phyloP scores from a whole-genome alignment of 2,113 vertebrate species.

The Pogonocichla stellata region DNA sequence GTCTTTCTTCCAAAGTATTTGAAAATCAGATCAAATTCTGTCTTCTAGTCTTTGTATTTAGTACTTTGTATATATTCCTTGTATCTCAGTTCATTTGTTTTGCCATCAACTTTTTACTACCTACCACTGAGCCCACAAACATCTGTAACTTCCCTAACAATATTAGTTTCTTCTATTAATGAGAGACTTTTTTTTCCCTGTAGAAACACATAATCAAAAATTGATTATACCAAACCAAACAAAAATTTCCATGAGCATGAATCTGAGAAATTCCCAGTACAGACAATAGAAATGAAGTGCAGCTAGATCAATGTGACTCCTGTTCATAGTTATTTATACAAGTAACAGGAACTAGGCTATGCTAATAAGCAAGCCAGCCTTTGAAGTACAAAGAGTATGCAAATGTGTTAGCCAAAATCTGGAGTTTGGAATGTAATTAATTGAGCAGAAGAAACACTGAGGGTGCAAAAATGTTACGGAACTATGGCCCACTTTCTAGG shows the following conservation, averaged over 20 bases:
- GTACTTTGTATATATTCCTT: not conserved
- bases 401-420: slow-evolving; percentile 51
- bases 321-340: slow-evolving; percentile 49
- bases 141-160: not conserved
- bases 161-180: not conserved
- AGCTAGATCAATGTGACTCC: slow-evolving; percentile 27
- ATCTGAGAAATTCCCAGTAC: slow-evolving; percentile 34
- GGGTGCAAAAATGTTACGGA: not conserved
- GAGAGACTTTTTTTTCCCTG: not conserved
- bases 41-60: not conserved
- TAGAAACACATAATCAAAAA: slow-evolving; percentile 13
- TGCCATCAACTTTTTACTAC: not conserved
- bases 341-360: slow-evolving; percentile 62
- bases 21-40: not conserved
- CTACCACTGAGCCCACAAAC: not conserved
- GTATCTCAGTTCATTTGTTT: not conserved
- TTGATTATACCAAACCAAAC: not conserved
- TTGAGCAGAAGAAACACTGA: slow-evolving; percentile 35
- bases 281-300: slow-evolving; percentile 12
- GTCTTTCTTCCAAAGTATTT: not conserved
- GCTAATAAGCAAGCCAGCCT: slow-evolving; percentile 61
- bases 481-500: slow-evolving; percentile 17
- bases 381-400: slow-evolving; percentile 66
- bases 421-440: slow-evolving; percentile 47
- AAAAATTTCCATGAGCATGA: not conserved